A percentile compares a stretch with the other conserved stretches of the same genome.
Evolutionary conservation across 92 coral and sea anemone genomes (phyloP).

Genomic region (Galaxea fascicularis): DNA sequence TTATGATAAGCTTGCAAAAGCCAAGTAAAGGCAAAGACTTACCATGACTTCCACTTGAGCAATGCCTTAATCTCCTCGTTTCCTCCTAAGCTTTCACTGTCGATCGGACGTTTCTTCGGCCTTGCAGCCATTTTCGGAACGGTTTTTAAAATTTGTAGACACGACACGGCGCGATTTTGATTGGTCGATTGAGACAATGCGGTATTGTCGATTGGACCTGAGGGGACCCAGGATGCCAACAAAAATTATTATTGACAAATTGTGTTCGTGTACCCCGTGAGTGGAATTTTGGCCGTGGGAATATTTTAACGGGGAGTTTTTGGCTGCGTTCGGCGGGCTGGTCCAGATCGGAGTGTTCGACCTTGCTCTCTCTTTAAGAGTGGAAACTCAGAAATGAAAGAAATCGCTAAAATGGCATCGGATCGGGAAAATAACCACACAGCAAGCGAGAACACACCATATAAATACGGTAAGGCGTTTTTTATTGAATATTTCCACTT

Average conservation of each 20-base stretch:
- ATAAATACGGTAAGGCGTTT: conserved; percentile 14
- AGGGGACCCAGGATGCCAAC: too few species aligned
- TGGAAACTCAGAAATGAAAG: neutral
- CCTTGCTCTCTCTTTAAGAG: neutral
- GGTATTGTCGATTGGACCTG: too few species aligned
- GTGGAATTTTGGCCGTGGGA: too few species aligned
- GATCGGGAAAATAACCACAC: conserved; percentile 21
- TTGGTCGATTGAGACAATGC: too few species aligned
- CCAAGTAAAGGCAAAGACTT: conserved; percentile 6
- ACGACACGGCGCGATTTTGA: too few species aligned
- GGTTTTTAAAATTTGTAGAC: too few species aligned
- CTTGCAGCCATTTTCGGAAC: too few species aligned
- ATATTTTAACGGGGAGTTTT: too few species aligned
- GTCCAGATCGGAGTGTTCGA: neutral
- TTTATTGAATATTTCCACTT: conserved; percentile 9
- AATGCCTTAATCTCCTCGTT: neutral
- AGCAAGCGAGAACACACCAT: conserved; percentile 25
- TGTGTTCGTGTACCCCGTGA: too few species aligned
- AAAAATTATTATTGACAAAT: too few species aligned
- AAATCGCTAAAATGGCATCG: neutral
- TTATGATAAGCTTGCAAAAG: neutral
- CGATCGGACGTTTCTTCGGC: too few species aligned
- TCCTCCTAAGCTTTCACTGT: neutral
- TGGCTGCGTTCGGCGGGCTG: neutral
- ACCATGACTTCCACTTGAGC: conserved; percentile 36